Percentiles rank a stretch among this genome's conserved stretches.
Conservation (phyloP, 2,113 vertebrate genomes). For the Xiphias gladius region DNA sequence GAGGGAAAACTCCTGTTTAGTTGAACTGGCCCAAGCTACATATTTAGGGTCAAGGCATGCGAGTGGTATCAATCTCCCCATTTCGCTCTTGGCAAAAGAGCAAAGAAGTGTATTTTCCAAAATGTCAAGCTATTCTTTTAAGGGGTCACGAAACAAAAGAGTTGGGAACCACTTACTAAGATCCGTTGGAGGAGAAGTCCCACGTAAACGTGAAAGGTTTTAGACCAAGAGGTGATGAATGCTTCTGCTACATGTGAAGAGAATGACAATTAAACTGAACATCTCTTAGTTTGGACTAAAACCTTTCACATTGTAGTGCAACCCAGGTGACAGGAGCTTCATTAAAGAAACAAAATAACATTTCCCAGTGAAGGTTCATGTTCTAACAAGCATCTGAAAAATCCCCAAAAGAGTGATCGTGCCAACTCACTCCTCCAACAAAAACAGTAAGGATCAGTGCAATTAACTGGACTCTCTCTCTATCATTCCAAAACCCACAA, state of each 20-base stretch:
- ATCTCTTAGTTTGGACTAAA: slow-evolving; percentile 3
- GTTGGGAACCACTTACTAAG: background rate
- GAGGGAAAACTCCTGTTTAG: background rate
- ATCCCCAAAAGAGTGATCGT: background rate
- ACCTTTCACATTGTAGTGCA: background rate
- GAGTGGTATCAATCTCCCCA: too few relatives aligned
- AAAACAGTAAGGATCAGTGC: slow-evolving; percentile 73
- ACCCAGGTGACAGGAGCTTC: slow-evolving; percentile 17
- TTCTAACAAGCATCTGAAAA: slow-evolving; percentile 40
- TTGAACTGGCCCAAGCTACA: too few relatives aligned
- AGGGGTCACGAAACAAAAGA: background rate
- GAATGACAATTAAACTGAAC: background rate
- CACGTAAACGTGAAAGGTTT: background rate
- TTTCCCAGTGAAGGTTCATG: background rate
- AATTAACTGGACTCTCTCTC: slow-evolving; percentile 42
- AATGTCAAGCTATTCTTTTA: background rate
- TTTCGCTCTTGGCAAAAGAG: background rate
- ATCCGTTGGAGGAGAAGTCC: background rate
- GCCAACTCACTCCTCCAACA: background rate
- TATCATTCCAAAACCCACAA: slow-evolving; percentile 29
- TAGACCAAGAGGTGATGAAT: background rate
- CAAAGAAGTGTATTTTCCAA: background rate
- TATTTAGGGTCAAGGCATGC: too few relatives aligned
- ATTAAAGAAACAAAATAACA: background rate
- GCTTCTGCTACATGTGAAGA: background rate